Evolutionary conservation across 2,888 invertebrate genomes (phyloP).

Genomic region (Drosophila macrospina): DNA sequence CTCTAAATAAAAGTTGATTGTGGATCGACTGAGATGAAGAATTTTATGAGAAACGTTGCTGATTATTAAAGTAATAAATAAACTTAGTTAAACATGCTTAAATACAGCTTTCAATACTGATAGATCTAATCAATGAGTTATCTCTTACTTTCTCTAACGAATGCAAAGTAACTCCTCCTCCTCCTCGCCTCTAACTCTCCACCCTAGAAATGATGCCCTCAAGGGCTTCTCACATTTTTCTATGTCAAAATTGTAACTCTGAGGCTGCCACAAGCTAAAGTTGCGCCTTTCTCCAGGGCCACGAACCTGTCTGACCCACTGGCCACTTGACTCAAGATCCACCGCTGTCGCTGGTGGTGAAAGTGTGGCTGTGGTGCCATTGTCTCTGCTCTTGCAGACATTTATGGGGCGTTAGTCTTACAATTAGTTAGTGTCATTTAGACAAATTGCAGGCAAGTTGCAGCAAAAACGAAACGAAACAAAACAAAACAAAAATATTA

Average conservation of each 20-base stretch:
- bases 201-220: neutral
- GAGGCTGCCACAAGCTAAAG: slow-evolving; percentile 8
- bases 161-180: neutral
- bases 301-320: slow-evolving; percentile 38
- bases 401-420: slow-evolving; percentile 77
- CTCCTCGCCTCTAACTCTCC: neutral
- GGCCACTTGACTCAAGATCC: slow-evolving; percentile 35
- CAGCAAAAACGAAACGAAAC: slow-evolving; percentile 23
- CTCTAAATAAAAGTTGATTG: too few relatives aligned
- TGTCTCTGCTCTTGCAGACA: slow-evolving; percentile 57
- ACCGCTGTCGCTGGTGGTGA: slow-evolving; percentile 45
- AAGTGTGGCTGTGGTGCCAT: slow-evolving; percentile 49
- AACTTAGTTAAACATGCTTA: too few relatives aligned
- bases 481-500: slow-evolving; percentile 19
- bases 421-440: slow-evolving; percentile 80
- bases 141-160: slow-evolving; percentile 8
- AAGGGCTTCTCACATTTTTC: slow-evolving; percentile 17
- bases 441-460: slow-evolving; percentile 67
- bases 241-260: slow-evolving; percentile 8
- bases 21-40: too few relatives aligned
- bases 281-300: slow-evolving; percentile 40
- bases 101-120: too few relatives aligned
- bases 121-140: too few relatives aligned
- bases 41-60: too few relatives aligned
- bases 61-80: too few relatives aligned